A percentile compares a stretch with the other conserved stretches of the same genome.
Conservation (phyloP, 2,888 invertebrate species). For the Chaetogeoica ovagalla region DNA sequence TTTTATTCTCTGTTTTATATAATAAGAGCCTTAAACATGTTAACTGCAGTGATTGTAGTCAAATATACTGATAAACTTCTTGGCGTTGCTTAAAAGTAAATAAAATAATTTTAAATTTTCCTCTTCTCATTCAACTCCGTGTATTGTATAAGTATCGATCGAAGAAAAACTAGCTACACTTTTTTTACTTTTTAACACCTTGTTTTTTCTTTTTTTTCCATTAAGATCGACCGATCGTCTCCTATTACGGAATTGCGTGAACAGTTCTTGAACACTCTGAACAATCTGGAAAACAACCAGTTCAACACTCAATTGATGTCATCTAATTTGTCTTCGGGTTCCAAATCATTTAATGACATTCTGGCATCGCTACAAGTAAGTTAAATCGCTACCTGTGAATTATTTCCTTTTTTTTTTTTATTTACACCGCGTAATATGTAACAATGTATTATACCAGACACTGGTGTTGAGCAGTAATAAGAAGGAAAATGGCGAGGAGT, state of each 20-base stretch:
- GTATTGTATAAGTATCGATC: too few relatives aligned
- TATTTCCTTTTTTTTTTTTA: not conserved
- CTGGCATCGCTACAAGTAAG: constrained; percentile 41
- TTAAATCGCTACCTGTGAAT: not conserved
- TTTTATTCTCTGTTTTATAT: too few relatives aligned
- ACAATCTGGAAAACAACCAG: constrained; percentile 23
- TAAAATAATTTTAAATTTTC: too few relatives aligned
- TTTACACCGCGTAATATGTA: not conserved
- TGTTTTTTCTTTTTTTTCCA: not conserved
- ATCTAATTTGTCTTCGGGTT: not conserved
- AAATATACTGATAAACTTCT: too few relatives aligned
- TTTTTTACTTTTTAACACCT: too few relatives aligned
- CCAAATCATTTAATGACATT: constrained; percentile 31
- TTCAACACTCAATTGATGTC: not conserved
- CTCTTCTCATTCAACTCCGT: too few relatives aligned
- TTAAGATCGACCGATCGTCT: constrained; percentile 8
- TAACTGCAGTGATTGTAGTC: too few relatives aligned
- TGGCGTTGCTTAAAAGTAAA: too few relatives aligned
- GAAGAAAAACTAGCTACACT: too few relatives aligned
- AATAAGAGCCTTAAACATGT: too few relatives aligned
- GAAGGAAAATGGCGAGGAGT: constrained; percentile 60
- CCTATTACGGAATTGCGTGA: constrained; percentile 3
- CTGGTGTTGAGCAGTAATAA: constrained; percentile 29
- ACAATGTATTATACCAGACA: not conserved
- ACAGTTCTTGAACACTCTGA: constrained; percentile 26